Conservation (phyloP, 2,113 vertebrate species). For the Crypturellus undulatus region DNA sequence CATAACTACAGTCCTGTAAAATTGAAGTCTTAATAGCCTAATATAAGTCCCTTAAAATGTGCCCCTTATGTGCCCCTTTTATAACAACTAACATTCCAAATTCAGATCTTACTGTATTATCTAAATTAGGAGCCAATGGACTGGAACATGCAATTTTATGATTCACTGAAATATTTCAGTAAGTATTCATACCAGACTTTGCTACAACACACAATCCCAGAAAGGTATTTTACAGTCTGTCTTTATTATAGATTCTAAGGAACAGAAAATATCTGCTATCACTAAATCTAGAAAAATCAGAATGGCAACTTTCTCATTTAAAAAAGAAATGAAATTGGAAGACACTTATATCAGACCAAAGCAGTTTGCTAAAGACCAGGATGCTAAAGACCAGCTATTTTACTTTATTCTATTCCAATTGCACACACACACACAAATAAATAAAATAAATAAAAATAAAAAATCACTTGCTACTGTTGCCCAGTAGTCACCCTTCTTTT, state of each 20-base stretch:
- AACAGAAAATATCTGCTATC: neutral
- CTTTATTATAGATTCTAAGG: neutral
- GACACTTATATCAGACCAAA: neutral
- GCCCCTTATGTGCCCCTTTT: neutral
- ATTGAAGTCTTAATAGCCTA: constrained; percentile 44
- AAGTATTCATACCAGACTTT: constrained; percentile 8
- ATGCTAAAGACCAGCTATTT: neutral
- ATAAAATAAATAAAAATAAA: neutral
- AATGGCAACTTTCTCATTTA: neutral
- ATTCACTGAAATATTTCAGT: constrained; percentile 47
- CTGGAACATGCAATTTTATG: constrained; percentile 65
- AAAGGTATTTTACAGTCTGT: neutral
- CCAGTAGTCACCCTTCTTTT: neutral
- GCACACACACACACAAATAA: neutral
- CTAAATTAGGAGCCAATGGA: constrained; percentile 60
- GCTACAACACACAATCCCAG: neutral
- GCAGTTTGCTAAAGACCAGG: neutral
- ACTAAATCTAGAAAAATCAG: neutral
- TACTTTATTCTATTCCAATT: neutral
- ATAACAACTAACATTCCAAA: constrained; percentile 11
- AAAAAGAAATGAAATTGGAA: neutral
- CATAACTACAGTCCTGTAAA: constrained; percentile 12
- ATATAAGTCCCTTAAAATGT: constrained; percentile 15
- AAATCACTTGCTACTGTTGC: neutral
- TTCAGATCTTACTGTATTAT: constrained; percentile 51